Evolutionary conservation across 2,888 invertebrate genomes (phyloP), one percentile per base, ranked within the genome.

Genomic region (Corbicula japonica): DNA sequence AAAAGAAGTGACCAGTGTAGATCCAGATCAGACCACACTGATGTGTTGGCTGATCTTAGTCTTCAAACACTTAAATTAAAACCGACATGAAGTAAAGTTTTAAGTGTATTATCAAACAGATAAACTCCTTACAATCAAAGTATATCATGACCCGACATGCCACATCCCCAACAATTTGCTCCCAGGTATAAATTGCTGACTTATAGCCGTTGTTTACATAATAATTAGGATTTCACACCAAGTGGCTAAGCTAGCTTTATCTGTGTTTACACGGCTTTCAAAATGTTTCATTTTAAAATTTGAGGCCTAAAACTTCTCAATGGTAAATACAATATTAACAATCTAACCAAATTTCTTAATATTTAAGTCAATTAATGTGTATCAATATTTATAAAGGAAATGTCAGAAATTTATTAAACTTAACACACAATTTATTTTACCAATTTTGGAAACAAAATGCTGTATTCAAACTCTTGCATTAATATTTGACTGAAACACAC

Each of bases 331-430:
- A 72, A 72, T 72, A 72, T 72, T 72, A 30, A 44, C 62, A 52
- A 63, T 41, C 52, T 63, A 50, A 72, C 50, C 52, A 50, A 44
- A 48, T 54, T 44, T 30, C 28, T 44, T 41, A 54, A 23, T 35
- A 44, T 23, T n/a, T 72, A 54, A 72, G 71, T 74, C 74, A 68
- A 76, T 76, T 76, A 76, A 63, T 63, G 63, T 63, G 69, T 76
- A 58, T 69, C 76, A 76, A 76, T 76, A 76, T 76, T 76, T 69
- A 76, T 38, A 70, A 76, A 70, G 62, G 76, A 76, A 76, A 76
- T 70, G 69, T 69, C 76, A 63, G 46, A 46, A 66, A n/a, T 46
- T 56, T 56, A 63, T 46, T 44, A 61, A 38, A 71, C 52, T 38
- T 38, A 26, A 21, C 48, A 62, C 41, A 61, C 61, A 62, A 61